phyloP scores from a whole-genome alignment of 2,888 invertebrate genomes.

The Trissolcus brochymenae region DNA sequence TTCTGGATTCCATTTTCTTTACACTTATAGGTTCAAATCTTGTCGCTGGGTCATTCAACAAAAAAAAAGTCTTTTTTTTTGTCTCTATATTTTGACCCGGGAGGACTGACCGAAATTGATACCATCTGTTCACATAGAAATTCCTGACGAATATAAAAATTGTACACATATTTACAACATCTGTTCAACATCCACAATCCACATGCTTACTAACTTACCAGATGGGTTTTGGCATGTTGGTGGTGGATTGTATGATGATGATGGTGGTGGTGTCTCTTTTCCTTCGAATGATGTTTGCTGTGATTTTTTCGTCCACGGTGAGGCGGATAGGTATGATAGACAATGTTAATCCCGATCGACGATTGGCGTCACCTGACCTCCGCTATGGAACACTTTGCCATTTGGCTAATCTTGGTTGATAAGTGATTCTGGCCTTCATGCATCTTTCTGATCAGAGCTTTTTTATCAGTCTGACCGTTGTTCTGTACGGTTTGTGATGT shows the following conservation, averaged over 20 bases:
- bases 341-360: conserved; percentile 71
- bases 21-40: too few relatives aligned
- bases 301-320: conserved; percentile 73
- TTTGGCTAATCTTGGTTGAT: conserved; percentile 58
- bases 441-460: conserved; percentile 53
- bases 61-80: too few relatives aligned
- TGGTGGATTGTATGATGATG: conserved; percentile 69
- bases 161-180: too few relatives aligned
- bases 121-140: too few relatives aligned
- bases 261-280: conserved; percentile 71
- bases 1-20: too few relatives aligned
- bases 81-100: too few relatives aligned
- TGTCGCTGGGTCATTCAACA: too few relatives aligned
- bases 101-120: too few relatives aligned
- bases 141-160: too few relatives aligned
- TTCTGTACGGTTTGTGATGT: conserved; percentile 60
- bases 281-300: conserved; percentile 71
- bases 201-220: conserved; percentile 67
- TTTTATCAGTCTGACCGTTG: conserved; percentile 29
- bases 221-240: conserved; percentile 71
- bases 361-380: conserved; percentile 75
- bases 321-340: conserved; percentile 75
- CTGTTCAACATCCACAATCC: conserved; percentile 1
- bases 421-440: conserved; percentile 58
- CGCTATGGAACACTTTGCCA: conserved; percentile 61